phyloP scores from a whole-genome alignment of 2,797 vertebrate species.

The Acanthiza pusilla region DNA sequence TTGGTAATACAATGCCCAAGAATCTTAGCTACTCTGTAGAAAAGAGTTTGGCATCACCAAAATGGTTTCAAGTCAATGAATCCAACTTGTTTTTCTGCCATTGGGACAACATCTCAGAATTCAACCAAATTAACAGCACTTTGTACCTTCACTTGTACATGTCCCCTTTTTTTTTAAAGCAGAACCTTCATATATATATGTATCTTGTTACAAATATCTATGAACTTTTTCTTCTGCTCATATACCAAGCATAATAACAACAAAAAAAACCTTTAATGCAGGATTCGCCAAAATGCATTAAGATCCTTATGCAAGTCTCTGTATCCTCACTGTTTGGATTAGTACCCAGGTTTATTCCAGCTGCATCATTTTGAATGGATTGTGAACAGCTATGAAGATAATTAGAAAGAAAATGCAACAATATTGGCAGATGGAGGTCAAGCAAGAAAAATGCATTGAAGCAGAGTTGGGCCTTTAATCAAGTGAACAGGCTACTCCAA shows the following conservation, averaged over 20 bases:
- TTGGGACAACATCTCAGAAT: not conserved
- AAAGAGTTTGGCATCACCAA: not conserved
- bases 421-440: slow-evolving; percentile 59
- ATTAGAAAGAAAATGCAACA: slow-evolving; percentile 49
- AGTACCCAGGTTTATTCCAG: slow-evolving; percentile 13
- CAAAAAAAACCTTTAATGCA: not conserved
- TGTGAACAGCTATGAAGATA: slow-evolving; percentile 39
- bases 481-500: slow-evolving; percentile 45
- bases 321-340: not conserved
- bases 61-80: not conserved
- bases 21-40: not conserved
- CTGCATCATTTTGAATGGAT: slow-evolving; percentile 10
- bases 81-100: not conserved
- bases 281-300: not conserved
- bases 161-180: not conserved
- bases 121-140: not conserved
- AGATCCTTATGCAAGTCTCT: not conserved
- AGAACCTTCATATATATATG: not conserved
- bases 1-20: not conserved
- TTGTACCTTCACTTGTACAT: not conserved
- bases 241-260: not conserved
- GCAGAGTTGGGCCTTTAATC: slow-evolving; percentile 63
- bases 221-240: not conserved
- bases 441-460: slow-evolving; percentile 33
- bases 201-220: not conserved